Conservation (phyloP, 2,888 invertebrate genomes). For the Chironomus tentans region DNA sequence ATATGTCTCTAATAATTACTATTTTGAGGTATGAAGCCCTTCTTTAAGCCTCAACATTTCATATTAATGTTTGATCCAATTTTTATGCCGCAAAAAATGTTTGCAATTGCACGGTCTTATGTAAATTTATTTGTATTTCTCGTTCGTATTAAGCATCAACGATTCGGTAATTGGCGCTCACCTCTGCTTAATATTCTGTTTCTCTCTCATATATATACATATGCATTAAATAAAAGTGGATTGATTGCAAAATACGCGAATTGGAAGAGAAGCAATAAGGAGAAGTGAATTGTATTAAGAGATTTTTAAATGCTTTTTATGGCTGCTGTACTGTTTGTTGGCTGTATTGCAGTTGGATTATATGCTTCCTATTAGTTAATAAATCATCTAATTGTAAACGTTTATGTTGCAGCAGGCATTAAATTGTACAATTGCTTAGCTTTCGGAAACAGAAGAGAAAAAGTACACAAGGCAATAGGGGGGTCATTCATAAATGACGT, state of each 20-base stretch:
- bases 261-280: too few species aligned
- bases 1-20: too few species aligned
- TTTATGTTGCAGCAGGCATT: constrained; percentile 13
- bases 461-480: neutral
- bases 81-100: neutral
- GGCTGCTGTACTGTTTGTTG: constrained; percentile 5
- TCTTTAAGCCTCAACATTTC: too few species aligned
- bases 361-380: constrained; percentile 26
- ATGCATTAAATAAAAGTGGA: too few species aligned
- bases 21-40: too few species aligned
- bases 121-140: neutral
- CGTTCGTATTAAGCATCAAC: neutral
- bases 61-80: too few species aligned
- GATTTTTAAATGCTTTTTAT: constrained; percentile 2
- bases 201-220: neutral
- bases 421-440: neutral
- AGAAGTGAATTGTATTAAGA: neutral
- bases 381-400: constrained; percentile 26
- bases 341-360: constrained; percentile 15
- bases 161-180: constrained; percentile 8
- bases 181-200: neutral
- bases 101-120: neutral
- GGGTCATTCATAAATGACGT: too few species aligned
- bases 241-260: too few species aligned
- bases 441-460: neutral